Evolutionary conservation across 53 echinoderm and acorn worm species (phyloP).

Genomic region (Arbacia lixula): DNA sequence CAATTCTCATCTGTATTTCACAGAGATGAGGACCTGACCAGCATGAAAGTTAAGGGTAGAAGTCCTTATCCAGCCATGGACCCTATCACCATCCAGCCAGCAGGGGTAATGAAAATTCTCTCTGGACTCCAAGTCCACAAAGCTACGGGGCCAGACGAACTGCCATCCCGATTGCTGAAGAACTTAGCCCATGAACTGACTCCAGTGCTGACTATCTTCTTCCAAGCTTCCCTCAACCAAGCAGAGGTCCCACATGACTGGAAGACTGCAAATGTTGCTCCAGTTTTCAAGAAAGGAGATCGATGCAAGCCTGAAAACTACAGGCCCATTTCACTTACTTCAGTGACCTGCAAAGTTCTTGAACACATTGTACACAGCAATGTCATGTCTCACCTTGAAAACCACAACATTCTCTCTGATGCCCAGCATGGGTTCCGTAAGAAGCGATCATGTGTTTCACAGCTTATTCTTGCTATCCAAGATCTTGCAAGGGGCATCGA

Average conservation of each 20-base stretch:
- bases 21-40: conserved; percentile 34
- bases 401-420: conserved; percentile 33
- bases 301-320: conserved; percentile 14
- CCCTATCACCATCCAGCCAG: not conserved
- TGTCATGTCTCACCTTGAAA: conserved; percentile 27
- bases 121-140: conserved; percentile 1
- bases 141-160: conserved; percentile 37
- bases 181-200: not conserved
- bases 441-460: conserved; percentile 26
- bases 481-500: conserved; percentile 45
- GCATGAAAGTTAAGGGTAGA: conserved; percentile 7
- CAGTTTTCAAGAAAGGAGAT: conserved; percentile 53
- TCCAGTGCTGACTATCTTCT: conserved; percentile 13
- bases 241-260: conserved; percentile 22
- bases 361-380: conserved; percentile 42
- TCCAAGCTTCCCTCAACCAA: conserved; percentile 12
- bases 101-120: conserved; percentile 14
- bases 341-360: conserved; percentile 22
- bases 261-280: conserved; percentile 31
- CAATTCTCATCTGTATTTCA: conserved; percentile 45
- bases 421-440: conserved; percentile 54
- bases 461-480: conserved; percentile 19
- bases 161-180: conserved; percentile 5
- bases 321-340: conserved; percentile 48
- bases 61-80: conserved; percentile 47